These are phyloP conservation scores for Pyrocoelia pectoralis DNA, from an alignment of 2,888 invertebrate species.

Conservation along the genomic window DNA sequence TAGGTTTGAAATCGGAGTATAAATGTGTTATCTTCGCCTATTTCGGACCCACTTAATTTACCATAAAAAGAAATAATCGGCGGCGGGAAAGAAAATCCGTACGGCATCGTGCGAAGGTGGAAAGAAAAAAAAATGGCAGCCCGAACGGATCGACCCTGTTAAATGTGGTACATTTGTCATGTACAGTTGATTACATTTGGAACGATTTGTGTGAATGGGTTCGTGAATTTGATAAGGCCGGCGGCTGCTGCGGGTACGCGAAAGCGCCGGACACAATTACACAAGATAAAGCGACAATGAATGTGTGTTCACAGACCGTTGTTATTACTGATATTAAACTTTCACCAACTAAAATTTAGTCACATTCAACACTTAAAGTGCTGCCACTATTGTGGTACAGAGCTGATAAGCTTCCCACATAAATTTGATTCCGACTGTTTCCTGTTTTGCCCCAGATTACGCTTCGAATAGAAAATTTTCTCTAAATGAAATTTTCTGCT, in stretches of 20 bases:
- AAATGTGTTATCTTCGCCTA: background rate
- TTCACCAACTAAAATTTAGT: constrained; percentile 38
- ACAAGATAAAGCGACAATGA: constrained; percentile 56
- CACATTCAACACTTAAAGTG: constrained; percentile 36
- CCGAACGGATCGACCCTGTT: constrained; percentile 45
- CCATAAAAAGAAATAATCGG: background rate
- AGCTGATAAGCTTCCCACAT: constrained; percentile 35
- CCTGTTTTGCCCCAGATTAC: constrained; percentile 14
- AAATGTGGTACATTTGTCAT: constrained; percentile 57
- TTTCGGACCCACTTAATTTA: background rate
- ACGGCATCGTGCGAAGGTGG: background rate
- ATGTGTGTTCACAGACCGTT: constrained; percentile 50
- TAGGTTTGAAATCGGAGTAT: constrained; percentile 8
- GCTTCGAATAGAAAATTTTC: constrained; percentile 13
- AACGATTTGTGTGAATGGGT: constrained; percentile 56
- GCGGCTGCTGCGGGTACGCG: constrained; percentile 48
- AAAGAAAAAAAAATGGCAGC: constrained; percentile 7
- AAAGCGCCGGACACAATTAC: constrained; percentile 48
- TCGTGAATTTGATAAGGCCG: constrained; percentile 53
- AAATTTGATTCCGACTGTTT: constrained; percentile 29
- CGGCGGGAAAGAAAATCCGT: background rate
- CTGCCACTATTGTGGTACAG: constrained; percentile 29
- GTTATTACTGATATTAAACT: constrained; percentile 48
- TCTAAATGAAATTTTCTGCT: constrained; percentile 12
- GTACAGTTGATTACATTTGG: constrained; percentile 58